phyloP scores from a whole-genome alignment of 30 jellyfish, hydroid and myxozoan genomes.

The Chrysaora quinquecirrha region DNA sequence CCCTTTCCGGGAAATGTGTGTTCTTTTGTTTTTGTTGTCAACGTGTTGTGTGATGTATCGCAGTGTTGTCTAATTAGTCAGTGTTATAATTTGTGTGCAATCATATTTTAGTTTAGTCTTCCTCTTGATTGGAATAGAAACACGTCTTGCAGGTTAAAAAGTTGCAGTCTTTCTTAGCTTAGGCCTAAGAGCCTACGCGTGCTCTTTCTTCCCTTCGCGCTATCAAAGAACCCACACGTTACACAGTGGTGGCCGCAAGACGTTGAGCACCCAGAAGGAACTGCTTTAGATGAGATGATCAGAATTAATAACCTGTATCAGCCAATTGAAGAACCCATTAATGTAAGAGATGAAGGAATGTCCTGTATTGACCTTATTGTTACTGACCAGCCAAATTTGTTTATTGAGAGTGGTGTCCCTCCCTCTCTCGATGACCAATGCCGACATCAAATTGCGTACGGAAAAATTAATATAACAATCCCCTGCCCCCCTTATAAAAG shows the following conservation, averaged over 20 bases:
- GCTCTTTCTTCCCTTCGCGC: too few species aligned
- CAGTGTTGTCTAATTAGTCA: too few species aligned
- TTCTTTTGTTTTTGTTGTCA: too few species aligned
- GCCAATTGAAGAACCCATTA: conserved; percentile 8
- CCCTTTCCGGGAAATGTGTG: too few species aligned
- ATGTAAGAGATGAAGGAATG: conserved; percentile 13
- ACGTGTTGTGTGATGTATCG: too few species aligned
- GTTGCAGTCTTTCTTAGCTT: too few species aligned
- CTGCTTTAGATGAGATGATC: conserved; percentile 3
- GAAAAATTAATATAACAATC: conserved; percentile 12
- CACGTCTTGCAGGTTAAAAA: too few species aligned
- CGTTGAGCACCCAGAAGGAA: conserved; percentile 53
- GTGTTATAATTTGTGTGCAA: too few species aligned
- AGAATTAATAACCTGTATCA: conserved; percentile 4
- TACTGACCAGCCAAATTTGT: conserved; percentile 15
- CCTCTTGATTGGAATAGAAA: too few species aligned
- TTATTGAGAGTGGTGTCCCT: conserved; percentile 9
- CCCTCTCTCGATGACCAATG: conserved; percentile 13
- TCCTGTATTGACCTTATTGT: conserved; percentile 17
- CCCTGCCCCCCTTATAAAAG: conserved; percentile 8
- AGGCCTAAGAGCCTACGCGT: too few species aligned
- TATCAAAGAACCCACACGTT: too few species aligned
- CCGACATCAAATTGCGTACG: conserved; percentile 11
- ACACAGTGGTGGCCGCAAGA: conserved; percentile 65
- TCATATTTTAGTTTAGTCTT: too few species aligned